A percentile compares a stretch with the other conserved stretches of the same genome.
phyloP scores from a whole-genome alignment of 2,888 invertebrate genomes.

The Syritta pipiens region DNA sequence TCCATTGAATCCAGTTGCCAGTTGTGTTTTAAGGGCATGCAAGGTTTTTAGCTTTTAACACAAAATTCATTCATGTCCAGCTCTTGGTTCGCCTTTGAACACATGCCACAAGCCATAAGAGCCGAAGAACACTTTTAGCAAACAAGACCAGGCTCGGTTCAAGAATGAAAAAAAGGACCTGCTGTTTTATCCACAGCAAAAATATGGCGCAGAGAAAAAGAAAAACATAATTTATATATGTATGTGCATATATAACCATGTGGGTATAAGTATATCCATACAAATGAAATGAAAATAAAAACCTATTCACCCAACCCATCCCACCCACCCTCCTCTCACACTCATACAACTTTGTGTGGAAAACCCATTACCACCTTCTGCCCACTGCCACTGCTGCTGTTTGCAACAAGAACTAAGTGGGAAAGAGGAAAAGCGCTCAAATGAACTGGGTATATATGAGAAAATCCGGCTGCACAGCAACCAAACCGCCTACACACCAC shows the following conservation, averaged over 20 bases:
- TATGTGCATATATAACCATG: too few species aligned
- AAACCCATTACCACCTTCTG: constrained; percentile 28
- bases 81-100: not conserved
- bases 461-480: constrained; percentile 33
- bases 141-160: not conserved
- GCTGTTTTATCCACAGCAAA: constrained; percentile 8
- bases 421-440: constrained; percentile 10
- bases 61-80: constrained; percentile 20
- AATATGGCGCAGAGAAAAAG: not conserved
- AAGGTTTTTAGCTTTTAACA: constrained; percentile 23
- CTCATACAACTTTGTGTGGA: constrained; percentile 11
- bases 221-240: too few species aligned
- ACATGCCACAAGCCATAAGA: constrained; percentile 1
- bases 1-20: not conserved
- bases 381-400: not conserved
- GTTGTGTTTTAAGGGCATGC: not conserved
- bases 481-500: constrained; percentile 41
- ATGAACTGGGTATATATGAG: constrained; percentile 22
- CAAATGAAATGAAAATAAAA: constrained; percentile 27
- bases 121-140: not conserved
- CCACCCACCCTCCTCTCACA: not conserved
- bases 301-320: constrained; percentile 10
- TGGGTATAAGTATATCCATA: constrained; percentile 4
- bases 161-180: not conserved
- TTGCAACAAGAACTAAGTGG: not conserved